Evolutionary conservation across 2,113 vertebrate genomes (phyloP).

Genomic region (Ctenomys sociabilis): DNA sequence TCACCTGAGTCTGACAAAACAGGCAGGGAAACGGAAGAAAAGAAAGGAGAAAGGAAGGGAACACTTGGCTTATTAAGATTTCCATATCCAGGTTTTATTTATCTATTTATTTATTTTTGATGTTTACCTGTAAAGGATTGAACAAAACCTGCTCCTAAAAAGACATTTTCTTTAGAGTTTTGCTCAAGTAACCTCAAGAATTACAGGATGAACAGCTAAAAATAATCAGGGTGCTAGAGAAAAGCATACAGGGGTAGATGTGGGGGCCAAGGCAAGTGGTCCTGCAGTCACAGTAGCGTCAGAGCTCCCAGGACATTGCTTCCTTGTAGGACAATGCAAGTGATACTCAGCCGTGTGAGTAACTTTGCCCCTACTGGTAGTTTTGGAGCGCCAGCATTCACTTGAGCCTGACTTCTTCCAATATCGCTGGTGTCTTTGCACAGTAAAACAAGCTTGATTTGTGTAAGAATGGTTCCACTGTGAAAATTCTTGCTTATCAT

Average conservation of each 20-base stretch:
- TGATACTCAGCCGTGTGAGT: accelerated
- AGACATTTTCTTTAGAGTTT: neutral
- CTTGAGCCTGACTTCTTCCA: neutral
- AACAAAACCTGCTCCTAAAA: neutral
- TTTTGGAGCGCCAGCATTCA: neutral
- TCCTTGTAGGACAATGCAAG: accelerated
- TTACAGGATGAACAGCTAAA: neutral
- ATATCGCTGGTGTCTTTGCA: accelerated
- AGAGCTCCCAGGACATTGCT: accelerated
- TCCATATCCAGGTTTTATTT: neutral
- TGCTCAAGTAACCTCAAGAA: neutral
- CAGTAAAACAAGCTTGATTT: too few relatives aligned
- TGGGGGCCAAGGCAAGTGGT: accelerated
- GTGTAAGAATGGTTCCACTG: accelerated
- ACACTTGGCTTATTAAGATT: accelerated
- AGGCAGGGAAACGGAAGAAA: neutral
- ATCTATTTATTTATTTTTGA: neutral
- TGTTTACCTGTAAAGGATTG: neutral
- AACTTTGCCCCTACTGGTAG: accelerated
- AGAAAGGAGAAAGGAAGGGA: accelerated
- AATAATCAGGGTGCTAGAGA: accelerated
- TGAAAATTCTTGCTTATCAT: accelerated
- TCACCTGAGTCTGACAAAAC: neutral
- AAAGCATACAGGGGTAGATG: accelerated
- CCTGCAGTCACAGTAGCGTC: accelerated